A percentile compares a stretch with the other conserved stretches of the same genome.
Evolutionary conservation across 2,888 invertebrate species (phyloP).

Genomic region (Diachrysia chrysitis): DNA sequence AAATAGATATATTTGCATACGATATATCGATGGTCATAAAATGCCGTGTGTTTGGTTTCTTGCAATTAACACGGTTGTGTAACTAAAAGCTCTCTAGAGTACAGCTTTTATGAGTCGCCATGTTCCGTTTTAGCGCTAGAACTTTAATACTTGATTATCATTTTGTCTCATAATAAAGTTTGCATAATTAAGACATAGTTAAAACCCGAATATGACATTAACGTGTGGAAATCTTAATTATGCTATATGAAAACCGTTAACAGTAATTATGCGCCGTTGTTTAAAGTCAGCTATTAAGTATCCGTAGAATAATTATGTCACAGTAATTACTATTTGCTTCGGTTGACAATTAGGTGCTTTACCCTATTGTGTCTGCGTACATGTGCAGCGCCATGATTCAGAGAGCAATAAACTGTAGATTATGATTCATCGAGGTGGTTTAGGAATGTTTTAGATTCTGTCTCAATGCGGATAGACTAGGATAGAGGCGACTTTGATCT

Average conservation of each 20-base stretch:
- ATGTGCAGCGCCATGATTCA: slow-evolving; percentile 67
- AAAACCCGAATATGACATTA: slow-evolving; percentile 17
- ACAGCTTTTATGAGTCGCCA: neutral
- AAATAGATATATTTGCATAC: slow-evolving; percentile 52
- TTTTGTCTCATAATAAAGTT: neutral
- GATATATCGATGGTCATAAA: slow-evolving; percentile 23
- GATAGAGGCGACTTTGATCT: slow-evolving; percentile 18
- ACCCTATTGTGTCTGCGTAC: slow-evolving; percentile 41
- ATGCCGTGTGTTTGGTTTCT: slow-evolving; percentile 23
- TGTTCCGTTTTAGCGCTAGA: neutral
- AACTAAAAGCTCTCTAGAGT: slow-evolving; percentile 17
- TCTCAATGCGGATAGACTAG: slow-evolving; percentile 25
- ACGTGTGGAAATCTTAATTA: slow-evolving; percentile 15
- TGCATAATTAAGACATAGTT: neutral
- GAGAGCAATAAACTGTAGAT: slow-evolving; percentile 79
- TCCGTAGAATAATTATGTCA: slow-evolving; percentile 56
- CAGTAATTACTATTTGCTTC: slow-evolving; percentile 50
- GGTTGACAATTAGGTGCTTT: slow-evolving; percentile 46
- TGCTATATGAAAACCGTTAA: slow-evolving; percentile 21
- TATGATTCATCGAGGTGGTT: slow-evolving; percentile 70
- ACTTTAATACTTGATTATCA: neutral
- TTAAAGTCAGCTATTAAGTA: slow-evolving; percentile 22
- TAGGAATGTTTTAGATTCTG: slow-evolving; percentile 42
- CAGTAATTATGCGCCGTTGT: slow-evolving; percentile 47
- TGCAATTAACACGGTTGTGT: slow-evolving; percentile 27